Conservation (phyloP, 2,113 vertebrate genomes). For the Charina bottae region DNA sequence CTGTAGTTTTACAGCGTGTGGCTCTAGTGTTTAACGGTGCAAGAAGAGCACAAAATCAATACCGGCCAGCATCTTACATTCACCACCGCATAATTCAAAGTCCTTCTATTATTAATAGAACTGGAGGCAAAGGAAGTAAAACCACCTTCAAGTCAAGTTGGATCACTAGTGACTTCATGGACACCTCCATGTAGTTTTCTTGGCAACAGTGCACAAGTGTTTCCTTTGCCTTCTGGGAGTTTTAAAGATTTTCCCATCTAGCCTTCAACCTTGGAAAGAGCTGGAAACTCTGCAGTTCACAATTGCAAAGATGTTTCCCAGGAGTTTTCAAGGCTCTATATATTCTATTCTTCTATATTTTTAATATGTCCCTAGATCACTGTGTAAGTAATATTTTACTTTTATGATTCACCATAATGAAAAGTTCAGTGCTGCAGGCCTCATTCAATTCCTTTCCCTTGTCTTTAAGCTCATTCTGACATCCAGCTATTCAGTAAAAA, state of each 20-base stretch:
- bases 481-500: background rate
- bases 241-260: background rate
- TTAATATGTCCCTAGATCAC: background rate
- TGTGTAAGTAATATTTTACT: background rate
- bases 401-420: background rate
- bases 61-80: background rate
- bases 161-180: background rate
- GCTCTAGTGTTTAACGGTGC: background rate
- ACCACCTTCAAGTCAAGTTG: background rate
- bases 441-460: background rate
- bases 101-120: background rate
- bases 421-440: background rate
- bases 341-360: background rate
- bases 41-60: background rate
- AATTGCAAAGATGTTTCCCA: background rate
- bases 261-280: background rate
- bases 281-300: background rate
- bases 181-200: background rate
- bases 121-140: background rate
- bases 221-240: background rate
- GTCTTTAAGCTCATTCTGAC: background rate
- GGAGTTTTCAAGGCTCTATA: background rate
- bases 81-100: background rate
- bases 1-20: background rate
- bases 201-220: background rate